Evolutionary conservation across 2,797 vertebrate species (phyloP), one percentile per base, ranked within the genome.

Genomic region (Hydrocynus forskahlii): DNA sequence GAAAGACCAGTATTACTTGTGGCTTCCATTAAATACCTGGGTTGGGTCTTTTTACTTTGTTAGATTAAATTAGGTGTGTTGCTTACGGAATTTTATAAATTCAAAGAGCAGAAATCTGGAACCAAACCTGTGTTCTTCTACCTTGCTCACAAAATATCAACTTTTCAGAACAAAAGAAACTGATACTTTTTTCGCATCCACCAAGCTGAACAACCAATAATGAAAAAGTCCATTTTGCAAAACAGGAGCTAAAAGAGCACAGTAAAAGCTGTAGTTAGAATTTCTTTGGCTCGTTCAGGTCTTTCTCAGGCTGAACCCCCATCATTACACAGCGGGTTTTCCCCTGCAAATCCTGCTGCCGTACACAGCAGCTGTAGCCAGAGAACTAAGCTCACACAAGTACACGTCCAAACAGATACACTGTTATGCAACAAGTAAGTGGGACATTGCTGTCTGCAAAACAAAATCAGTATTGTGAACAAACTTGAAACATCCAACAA

Each of bases 281-380:
- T 48, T 52, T 52, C 48, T 52, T 52, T 38, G 45, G 64, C 23
- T 48, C 70, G 57, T 55, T 70, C 70, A 80, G 21, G 59, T 55
- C 43, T 68, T 75, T 38, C 21, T 68, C 72, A 3, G 57, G 43
- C 35, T 38, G 13, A 62, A 63, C 67, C 71, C 62, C 70, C 78
- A 59, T 78, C 48, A 75, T 64, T 54, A 74, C 55, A 73, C 62
- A n/a, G 35, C 17, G 52, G 68, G 14, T 10, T 55, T 48, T 69
- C 10, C 40, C 63, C 60, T 76, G n/a, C 38, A 67, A 73, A 67
- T 45, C 54, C 35, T 62, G 62, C 73, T 62, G 57, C 12, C 21
- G 40, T 57, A 69, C 50, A 71, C 71, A 75, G 7, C 64, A 25
- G 21, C 43, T 43, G 19, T 23, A 19, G 13, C n/a, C 75, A 17